Evolutionary conservation across 2,113 vertebrate genomes (phyloP), one percentile per base, ranked within the genome.

Genomic region (Muntiacus muntjak): DNA sequence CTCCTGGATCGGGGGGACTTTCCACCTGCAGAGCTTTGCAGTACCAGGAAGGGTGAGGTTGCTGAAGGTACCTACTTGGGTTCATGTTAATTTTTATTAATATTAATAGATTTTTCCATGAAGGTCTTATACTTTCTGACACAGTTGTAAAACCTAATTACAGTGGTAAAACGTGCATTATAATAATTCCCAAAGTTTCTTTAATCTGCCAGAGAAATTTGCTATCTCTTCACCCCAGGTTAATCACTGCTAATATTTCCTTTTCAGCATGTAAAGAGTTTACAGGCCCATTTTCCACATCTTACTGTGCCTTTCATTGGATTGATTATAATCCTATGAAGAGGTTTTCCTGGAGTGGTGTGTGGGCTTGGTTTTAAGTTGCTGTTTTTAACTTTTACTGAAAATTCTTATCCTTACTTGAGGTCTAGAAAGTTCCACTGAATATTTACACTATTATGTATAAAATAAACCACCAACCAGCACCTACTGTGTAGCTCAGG

Each of bases 1-100:
- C n/a, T 36, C 10, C 5, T 62, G 1, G n/a, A 36, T 0, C 1
- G 4, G 78, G 43, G 78, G 9, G 1, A 33, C 9, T 50, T 81
- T 11, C 50, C 8, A 30, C 12, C 21, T 12, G 33, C 16, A 3
- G 16, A 28, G 19, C 30, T 30, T 15, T 55, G 58, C 1, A 1
- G 10, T 25, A 7, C 28, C 14, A 1, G 13, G 21, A 67, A 43
- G 36, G 87, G 13, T 13, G 11, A 64, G 16, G 26, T 33, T 74
- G 82, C 40, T 13, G 14, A 9, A 21, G 2, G 28, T 26, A 16
- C 5, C 47, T 19, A 5, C 36, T 79, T 23, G 16, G 33, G 5
- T 25, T 52, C 58, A 12, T 71, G 52, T 40, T 60, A 3, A 0
- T 8, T 7, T 57, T 9, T 26, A 2, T 58, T 33, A 54, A 8